Percentiles rank a stretch among this genome's conserved stretches.
These are phyloP conservation scores for Zoroaster sp. DNA, from an alignment of 53 echinoderm and acorn worm genomes.

Conservation along the genomic window DNA sequence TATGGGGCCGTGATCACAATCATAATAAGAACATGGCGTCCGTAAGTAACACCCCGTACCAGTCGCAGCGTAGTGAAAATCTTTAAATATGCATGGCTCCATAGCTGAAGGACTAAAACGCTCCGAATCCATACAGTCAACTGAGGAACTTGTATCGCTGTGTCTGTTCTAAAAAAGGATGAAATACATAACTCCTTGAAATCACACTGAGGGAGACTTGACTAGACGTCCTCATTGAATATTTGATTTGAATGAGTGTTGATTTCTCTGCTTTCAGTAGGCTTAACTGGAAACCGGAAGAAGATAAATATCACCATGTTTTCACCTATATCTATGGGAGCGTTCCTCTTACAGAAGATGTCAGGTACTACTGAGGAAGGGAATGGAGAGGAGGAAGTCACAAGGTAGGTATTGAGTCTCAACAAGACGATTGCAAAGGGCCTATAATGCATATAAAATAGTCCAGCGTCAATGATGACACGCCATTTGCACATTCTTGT, in stretches of 20 bases:
- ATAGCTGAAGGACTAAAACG: background rate
- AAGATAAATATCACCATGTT: conserved; percentile 19
- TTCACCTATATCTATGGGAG: conserved; percentile 18
- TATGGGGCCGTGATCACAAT: background rate
- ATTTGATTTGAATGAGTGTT: background rate
- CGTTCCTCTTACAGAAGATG: background rate
- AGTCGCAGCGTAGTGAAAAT: background rate
- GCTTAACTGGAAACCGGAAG: background rate
- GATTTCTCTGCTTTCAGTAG: background rate
- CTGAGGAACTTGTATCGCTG: background rate
- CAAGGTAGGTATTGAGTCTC: conserved; percentile 14
- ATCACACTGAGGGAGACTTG: background rate
- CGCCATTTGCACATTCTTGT: conserved; percentile 1
- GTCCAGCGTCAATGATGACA: background rate
- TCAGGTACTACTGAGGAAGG: background rate
- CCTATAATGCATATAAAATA: background rate
- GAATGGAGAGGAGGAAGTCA: background rate
- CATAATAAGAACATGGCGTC: background rate
- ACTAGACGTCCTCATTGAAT: background rate
- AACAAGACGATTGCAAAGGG: background rate
- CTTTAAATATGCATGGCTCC: background rate
- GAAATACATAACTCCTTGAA: background rate
- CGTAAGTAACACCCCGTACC: background rate
- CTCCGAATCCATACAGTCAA: background rate
- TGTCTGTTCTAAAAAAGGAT: background rate